phyloP scores from a whole-genome alignment of 1,140 invertebrate genomes.

The Nasonia longicornis region DNA sequence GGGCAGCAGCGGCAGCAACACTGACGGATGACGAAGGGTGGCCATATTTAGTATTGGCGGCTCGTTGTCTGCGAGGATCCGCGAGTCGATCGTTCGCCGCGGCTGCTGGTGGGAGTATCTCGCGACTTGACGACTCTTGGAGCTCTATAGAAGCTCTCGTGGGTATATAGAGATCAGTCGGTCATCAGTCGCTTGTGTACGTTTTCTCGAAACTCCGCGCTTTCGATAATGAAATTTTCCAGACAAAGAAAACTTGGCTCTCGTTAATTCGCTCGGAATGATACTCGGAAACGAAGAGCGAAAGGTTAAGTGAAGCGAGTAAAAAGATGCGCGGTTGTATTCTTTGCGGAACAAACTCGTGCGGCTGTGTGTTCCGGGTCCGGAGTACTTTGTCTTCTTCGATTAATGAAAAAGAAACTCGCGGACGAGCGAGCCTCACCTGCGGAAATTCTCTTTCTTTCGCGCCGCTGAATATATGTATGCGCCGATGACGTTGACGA shows the following conservation, averaged over 20 bases:
- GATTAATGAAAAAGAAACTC: not conserved
- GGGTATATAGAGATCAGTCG: not conserved
- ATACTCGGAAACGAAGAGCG: not conserved
- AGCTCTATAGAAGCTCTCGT: too few relatives aligned
- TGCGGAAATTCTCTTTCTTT: not conserved
- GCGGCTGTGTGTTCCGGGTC: not conserved
- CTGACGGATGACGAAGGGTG: conserved; percentile 50
- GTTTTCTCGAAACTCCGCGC: not conserved
- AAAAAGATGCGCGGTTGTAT: not conserved
- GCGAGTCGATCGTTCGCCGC: not conserved
- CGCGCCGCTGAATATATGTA: not conserved
- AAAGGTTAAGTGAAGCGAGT: not conserved
- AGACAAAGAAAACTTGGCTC: not conserved
- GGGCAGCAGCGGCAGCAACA: not conserved
- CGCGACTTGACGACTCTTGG: not conserved
- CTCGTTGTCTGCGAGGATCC: conserved; percentile 22
- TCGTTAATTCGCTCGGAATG: not conserved
- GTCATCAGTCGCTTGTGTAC: not conserved
- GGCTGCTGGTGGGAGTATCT: not conserved
- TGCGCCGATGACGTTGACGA: conserved; percentile 1
- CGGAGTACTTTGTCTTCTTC: not conserved
- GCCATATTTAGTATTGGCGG: conserved; percentile 59
- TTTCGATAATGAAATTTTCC: not conserved
- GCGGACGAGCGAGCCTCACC: not conserved
- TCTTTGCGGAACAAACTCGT: not conserved